Percentiles rank a stretch among this genome's conserved stretches.
Conservation (phyloP, 2,113 vertebrate species). For the Charina bottae region DNA sequence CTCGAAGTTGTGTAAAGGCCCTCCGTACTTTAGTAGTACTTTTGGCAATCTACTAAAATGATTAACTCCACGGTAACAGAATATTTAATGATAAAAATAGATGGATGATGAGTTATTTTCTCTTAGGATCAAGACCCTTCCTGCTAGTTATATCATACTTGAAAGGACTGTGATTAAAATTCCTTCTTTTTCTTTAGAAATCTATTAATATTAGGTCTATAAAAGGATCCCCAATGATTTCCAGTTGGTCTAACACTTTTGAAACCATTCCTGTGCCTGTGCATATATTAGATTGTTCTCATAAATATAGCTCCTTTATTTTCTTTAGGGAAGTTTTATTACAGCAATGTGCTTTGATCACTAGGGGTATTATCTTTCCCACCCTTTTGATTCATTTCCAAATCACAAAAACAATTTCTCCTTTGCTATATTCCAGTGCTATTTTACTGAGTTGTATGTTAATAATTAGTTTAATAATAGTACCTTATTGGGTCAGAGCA, state of each 20-base stretch:
- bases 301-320: not conserved
- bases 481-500: not conserved
- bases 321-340: slow-evolving; percentile 15
- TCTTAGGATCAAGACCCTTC: not conserved
- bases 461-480: not conserved
- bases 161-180: slow-evolving; percentile 38
- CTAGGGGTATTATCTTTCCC: not conserved
- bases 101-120: not conserved
- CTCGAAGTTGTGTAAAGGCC: too few species aligned
- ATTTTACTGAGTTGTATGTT: not conserved
- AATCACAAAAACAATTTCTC: not conserved
- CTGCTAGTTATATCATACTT: not conserved
- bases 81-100: not conserved
- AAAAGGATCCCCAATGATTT: slow-evolving; percentile 15
- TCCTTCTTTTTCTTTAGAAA: slow-evolving; percentile 15
- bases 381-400: not conserved
- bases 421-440: not conserved
- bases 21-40: too few species aligned
- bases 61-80: not conserved
- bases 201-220: slow-evolving; percentile 14
- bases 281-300: slow-evolving; percentile 6
- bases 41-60: not conserved
- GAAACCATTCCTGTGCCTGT: not conserved
- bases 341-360: not conserved
- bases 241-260: slow-evolving; percentile 18